Base-by-base conservation (phyloP, 2,888 invertebrate genomes). In the Drosophila macrospina region DNA sequence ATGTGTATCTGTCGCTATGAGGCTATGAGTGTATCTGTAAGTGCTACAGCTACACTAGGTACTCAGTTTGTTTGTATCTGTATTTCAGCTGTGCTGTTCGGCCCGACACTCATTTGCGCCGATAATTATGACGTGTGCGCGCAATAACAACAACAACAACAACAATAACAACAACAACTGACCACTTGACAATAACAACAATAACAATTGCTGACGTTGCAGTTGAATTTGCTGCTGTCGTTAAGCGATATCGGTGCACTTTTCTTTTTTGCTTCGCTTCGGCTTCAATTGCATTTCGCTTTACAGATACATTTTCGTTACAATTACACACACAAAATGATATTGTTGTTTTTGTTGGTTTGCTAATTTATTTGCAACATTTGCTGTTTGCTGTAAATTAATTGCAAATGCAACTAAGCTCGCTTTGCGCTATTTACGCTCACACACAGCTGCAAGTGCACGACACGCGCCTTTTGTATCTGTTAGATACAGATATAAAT, bases 361-460 rank as follows among this genome's bases (percentile, higher is more conserved):
- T 60, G 86, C 86, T 89, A 88, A 89, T 87, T 89, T 88, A 88
- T 86, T 88, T 86, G 88, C 89, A 89, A 83, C 89, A 86, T 80
- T 85, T 77, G 86, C 88, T 55, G 78, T 84, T 84, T 84, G 72
- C 87, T 87, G 83, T 87, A 89, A 88, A 85, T 85, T 87, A 85
- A 85, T 85, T 85, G 83, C 80, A 67, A 88, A 74, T 74, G 87
- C 82, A 77, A 74, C 85, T 85, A 88, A 85, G 89, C 86, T 74
- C 86, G 62, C 79, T 77, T 60, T 87, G 88, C 74, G 63, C 82
- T 72, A 85, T 87, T 88, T 88, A 80, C 76, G 72, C 77, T 39
- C 75, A 60, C 63, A 59, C 51, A 71, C 59, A 57, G 60, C 44
- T 24, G 45, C 54, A 39, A 59, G 44, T 45, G 48, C 44, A 26